Evolutionary conservation across 2,113 vertebrate genomes (phyloP).

Genomic region (Myrmecophaga tridactyla): DNA sequence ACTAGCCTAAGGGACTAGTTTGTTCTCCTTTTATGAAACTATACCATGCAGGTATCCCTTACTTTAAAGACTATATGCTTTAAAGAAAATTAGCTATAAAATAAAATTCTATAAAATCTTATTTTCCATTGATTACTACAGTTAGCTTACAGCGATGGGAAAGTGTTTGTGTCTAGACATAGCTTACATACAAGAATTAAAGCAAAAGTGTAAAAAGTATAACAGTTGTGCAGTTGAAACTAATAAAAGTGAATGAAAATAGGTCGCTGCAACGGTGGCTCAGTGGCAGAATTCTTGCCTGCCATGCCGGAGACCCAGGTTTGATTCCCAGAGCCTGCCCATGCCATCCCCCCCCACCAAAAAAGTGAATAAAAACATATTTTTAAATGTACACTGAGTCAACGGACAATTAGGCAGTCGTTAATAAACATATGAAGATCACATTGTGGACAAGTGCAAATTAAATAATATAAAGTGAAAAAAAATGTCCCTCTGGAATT

Average conservation of each 20-base stretch:
- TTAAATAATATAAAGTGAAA: slow-evolving; percentile 38
- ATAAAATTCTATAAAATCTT: neutral
- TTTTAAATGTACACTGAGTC: neutral
- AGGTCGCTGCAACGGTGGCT: no score
- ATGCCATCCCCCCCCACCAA: no score
- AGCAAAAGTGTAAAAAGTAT: neutral
- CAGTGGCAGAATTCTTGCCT: no score
- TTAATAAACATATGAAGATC: slow-evolving; percentile 36
- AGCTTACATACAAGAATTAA: slow-evolving; percentile 4
- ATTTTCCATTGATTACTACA: neutral
- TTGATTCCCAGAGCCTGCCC: no score
- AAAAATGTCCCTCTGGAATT: slow-evolving; percentile 24
- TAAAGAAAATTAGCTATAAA: neutral
- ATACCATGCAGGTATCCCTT: neutral
- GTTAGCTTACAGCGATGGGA: neutral
- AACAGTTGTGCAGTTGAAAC: neutral
- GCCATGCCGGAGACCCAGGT: no score
- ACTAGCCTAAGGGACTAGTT: neutral
- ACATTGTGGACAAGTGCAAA: slow-evolving; percentile 34
- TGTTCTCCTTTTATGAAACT: neutral
- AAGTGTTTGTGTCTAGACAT: neutral
- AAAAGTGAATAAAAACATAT: no score
- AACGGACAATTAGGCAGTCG: slow-evolving; percentile 42
- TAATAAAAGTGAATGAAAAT: neutral
- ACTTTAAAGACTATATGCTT: neutral